These are phyloP conservation scores for Formica exsecta DNA, from an alignment of 1,140 invertebrate species.

Conservation along the genomic window DNA sequence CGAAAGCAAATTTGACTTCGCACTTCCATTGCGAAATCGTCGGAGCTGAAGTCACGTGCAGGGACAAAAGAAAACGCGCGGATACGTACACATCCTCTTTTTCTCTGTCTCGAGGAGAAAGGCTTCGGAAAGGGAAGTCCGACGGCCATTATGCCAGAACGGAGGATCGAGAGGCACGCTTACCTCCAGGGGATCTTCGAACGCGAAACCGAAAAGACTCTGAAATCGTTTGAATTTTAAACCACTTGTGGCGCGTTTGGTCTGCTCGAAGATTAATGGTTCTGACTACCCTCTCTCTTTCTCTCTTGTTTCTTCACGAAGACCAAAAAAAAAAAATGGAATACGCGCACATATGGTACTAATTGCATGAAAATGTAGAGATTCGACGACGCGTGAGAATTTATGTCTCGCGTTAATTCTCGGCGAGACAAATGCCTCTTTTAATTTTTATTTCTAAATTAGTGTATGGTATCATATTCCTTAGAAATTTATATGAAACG, in stretches of 20 bases:
- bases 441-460: conserved; percentile 26
- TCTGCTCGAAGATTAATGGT: conserved; percentile 66
- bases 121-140: background rate
- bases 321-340: background rate
- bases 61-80: conserved; percentile 51
- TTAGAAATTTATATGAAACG: conserved; percentile 3
- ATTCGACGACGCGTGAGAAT: conserved; percentile 26
- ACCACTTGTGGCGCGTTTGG: conserved; percentile 61
- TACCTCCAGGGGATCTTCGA: conserved; percentile 28
- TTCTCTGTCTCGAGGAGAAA: background rate
- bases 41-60: background rate
- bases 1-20: conserved; percentile 74
- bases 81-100: background rate
- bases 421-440: background rate
- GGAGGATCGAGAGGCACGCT: conserved; percentile 11
- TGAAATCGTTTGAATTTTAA: conserved; percentile 68
- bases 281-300: background rate
- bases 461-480: background rate
- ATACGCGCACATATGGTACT: background rate
- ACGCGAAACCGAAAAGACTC: conserved; percentile 2
- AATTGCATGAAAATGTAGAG: conserved; percentile 49
- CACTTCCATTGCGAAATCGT: conserved; percentile 58
- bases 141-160: background rate
- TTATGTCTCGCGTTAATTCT: background rate
- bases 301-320: background rate